Conservation (phyloP, 2,888 invertebrate species). For the Mactromeris polynyma region DNA sequence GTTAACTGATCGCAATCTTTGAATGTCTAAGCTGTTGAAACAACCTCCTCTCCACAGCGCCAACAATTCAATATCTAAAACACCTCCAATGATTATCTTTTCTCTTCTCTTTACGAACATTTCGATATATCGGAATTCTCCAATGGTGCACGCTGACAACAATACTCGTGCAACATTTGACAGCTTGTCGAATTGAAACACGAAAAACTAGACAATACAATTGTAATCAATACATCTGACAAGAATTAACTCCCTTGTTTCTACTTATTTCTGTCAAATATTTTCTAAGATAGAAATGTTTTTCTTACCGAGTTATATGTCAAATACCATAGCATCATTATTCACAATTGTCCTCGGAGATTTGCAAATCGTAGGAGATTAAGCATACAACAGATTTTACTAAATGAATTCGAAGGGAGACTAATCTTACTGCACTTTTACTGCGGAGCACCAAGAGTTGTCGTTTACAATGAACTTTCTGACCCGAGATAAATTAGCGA, state of each 20-base stretch:
- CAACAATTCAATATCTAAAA: no score
- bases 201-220: conserved; percentile 4
- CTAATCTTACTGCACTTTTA: background rate
- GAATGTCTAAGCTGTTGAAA: no score
- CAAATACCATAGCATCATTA: background rate
- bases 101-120: background rate
- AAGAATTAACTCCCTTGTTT: background rate
- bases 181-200: conserved; percentile 4
- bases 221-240: background rate
- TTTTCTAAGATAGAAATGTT: background rate
- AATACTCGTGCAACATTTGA: conserved; percentile 5
- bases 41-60: no score
- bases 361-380: background rate
- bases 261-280: background rate
- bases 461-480: no score
- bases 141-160: background rate
- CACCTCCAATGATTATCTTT: background rate
- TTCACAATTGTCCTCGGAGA: background rate
- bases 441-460: background rate
- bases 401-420: background rate
- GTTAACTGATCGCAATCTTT: no score
- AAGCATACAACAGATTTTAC: background rate
- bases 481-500: no score
- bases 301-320: background rate
- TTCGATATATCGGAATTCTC: background rate